These are phyloP conservation scores for Gallinago stenura DNA, from an alignment of 2,797 vertebrate species.

Conservation along the genomic window DNA sequence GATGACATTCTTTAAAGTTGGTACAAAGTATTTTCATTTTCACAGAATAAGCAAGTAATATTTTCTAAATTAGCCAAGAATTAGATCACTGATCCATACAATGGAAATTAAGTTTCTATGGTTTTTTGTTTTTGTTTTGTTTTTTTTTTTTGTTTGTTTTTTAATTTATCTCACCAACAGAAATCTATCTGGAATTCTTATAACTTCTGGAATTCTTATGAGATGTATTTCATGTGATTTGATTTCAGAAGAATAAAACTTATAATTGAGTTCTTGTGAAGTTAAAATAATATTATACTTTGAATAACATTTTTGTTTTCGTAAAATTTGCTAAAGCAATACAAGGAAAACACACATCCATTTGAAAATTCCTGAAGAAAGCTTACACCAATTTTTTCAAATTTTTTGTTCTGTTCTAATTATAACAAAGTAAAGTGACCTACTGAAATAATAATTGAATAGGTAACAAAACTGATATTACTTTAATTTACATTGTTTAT, in stretches of 20 bases:
- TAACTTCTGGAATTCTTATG: not conserved
- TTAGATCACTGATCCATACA: not conserved
- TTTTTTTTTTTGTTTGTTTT: not conserved
- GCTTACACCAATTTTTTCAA: accelerated
- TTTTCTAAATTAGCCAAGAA: not conserved
- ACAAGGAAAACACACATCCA: not conserved
- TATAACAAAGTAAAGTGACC: not conserved
- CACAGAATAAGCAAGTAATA: not conserved
- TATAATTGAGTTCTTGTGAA: not conserved
- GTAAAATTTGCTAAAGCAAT: not conserved
- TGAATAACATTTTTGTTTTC: not conserved
- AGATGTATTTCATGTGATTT: not conserved
- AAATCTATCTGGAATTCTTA: not conserved
- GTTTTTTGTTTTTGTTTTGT: not conserved
- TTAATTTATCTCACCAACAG: not conserved
- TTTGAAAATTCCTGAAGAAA: not conserved
- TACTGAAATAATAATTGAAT: not conserved
- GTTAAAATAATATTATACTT: not conserved
- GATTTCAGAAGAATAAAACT: not conserved
- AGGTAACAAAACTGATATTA: not conserved
- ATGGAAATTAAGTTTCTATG: not conserved
- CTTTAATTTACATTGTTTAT: not conserved
- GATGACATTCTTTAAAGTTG: not conserved
- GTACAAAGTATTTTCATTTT: not conserved
- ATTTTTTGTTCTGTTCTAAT: not conserved